A percentile compares a stretch with the other conserved stretches of the same genome.
These are phyloP conservation scores for Odontomyia ornata DNA, from an alignment of 2,888 invertebrate species.

Conservation along the genomic window DNA sequence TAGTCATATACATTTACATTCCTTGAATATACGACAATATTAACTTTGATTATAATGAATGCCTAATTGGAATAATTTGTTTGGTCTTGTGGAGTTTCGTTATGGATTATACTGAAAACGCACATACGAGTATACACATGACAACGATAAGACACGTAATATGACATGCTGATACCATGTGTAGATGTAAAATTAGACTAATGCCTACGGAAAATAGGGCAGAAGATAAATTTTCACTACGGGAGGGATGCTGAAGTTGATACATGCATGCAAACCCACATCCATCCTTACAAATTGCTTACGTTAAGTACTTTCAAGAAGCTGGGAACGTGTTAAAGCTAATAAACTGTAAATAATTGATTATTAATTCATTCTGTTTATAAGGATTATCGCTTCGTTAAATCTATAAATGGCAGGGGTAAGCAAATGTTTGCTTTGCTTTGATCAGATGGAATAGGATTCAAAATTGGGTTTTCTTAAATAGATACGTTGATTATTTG, in stretches of 20 bases:
- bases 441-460: no score
- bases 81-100: conserved; percentile 8
- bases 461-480: no score
- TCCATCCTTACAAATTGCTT: no score
- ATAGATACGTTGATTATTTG: no score
- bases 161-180: neutral
- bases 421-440: no score
- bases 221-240: neutral
- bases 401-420: neutral
- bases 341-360: conserved; percentile 19
- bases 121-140: neutral
- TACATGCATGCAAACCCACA: no score
- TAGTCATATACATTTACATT: no score
- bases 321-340: neutral
- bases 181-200: neutral
- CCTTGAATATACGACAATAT: neutral
- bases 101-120: conserved; percentile 15
- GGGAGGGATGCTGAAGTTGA: neutral
- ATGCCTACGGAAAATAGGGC: neutral
- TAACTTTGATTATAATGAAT: conserved; percentile 23
- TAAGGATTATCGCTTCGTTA: neutral
- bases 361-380: conserved; percentile 14
- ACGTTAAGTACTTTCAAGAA: neutral
- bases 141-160: conserved; percentile 28
- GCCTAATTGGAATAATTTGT: conserved; percentile 27